Evolutionary conservation across 1,140 invertebrate species (phyloP).

Genomic region (Drosophila truncata): DNA sequence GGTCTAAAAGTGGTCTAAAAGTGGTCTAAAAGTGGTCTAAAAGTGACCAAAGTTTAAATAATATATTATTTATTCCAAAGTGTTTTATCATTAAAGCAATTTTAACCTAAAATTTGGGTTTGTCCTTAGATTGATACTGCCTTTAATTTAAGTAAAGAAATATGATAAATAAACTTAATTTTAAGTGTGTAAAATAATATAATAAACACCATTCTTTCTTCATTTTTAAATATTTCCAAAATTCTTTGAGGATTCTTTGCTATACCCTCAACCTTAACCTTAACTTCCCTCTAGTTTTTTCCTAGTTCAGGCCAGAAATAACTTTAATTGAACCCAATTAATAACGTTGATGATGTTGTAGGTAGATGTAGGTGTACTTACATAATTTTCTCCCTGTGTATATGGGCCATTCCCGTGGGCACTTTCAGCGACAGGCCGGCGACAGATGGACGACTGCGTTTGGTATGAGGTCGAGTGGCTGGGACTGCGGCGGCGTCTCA

Average conservation of each 20-base stretch:
- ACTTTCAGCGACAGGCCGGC: slow-evolving; percentile 25
- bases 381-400: slow-evolving; percentile 5
- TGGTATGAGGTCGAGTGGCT: slow-evolving; percentile 14
- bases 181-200: too few species aligned
- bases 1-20: too few species aligned
- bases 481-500: slow-evolving; percentile 26
- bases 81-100: too few species aligned
- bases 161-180: too few species aligned
- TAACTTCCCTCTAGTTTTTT: not conserved
- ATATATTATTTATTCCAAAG: too few species aligned
- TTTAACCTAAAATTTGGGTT: not conserved
- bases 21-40: too few species aligned
- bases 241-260: not conserved
- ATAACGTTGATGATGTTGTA: not conserved
- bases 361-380: too few species aligned
- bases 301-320: not conserved
- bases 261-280: not conserved
- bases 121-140: too few species aligned
- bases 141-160: too few species aligned
- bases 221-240: not conserved
- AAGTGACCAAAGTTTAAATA: too few species aligned
- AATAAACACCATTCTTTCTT: too few species aligned
- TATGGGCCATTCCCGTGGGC: slow-evolving; percentile 16
- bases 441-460: slow-evolving; percentile 38
- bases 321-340: not conserved